A percentile compares a stretch with the other conserved stretches of the same genome.
Evolutionary conservation across 2,888 invertebrate species (phyloP).

Genomic region (Agonopterix subpropinquella): DNA sequence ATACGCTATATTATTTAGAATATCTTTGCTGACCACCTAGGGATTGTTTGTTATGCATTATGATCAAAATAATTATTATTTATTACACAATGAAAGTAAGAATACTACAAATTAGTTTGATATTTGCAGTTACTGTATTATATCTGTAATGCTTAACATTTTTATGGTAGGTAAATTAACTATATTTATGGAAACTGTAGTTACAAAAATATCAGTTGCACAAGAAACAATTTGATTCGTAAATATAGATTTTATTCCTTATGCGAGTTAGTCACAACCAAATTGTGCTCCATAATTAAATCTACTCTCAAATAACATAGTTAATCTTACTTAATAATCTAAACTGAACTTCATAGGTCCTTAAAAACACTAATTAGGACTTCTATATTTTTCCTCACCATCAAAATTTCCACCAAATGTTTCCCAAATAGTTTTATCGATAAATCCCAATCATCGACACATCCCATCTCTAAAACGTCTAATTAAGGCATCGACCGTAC

Average conservation of each 20-base stretch:
- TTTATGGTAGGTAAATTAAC: not conserved
- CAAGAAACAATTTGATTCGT: not conserved
- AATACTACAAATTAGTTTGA: not conserved
- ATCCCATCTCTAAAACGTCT: slow-evolving; percentile 40
- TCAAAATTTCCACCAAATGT: not conserved
- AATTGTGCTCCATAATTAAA: too few relatives aligned
- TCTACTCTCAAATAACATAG: too few relatives aligned
- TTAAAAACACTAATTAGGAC: not conserved
- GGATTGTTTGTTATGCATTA: too few relatives aligned
- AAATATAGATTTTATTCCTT: not conserved
- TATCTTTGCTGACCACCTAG: too few relatives aligned
- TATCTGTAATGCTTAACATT: not conserved
- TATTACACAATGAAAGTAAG: not conserved
- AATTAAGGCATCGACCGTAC: slow-evolving; percentile 71
- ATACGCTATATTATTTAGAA: too few relatives aligned
- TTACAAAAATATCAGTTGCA: not conserved
- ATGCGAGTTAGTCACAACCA: not conserved
- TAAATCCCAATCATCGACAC: slow-evolving; percentile 6
- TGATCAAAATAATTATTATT: too few relatives aligned
- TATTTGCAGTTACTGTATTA: too few relatives aligned
- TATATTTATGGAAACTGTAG: not conserved
- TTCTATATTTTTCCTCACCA: not conserved
- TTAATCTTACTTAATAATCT: too few relatives aligned
- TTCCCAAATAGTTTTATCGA: slow-evolving; percentile 10
- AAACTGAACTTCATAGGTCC: too few relatives aligned